phyloP scores from a whole-genome alignment of 2,888 invertebrate genomes.

The Epirrita christyi region DNA sequence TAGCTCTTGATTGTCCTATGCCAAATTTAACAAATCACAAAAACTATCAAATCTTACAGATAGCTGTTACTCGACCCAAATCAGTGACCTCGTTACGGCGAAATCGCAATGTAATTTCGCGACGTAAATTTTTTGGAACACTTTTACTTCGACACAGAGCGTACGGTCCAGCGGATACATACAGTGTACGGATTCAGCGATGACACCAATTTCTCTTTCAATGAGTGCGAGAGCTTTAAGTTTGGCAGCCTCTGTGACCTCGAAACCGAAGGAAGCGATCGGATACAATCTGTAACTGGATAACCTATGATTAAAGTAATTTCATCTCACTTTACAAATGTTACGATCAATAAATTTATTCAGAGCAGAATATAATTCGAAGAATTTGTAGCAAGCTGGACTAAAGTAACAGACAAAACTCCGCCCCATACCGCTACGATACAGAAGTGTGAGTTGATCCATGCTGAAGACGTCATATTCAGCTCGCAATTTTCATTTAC shows the following conservation, averaged over 20 bases:
- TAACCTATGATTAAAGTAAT: constrained; percentile 26
- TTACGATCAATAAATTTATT: constrained; percentile 8
- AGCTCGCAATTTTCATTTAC: constrained; percentile 32
- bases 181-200: constrained; percentile 65
- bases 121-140: constrained; percentile 81
- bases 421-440: constrained; percentile 2
- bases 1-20: constrained; percentile 58
- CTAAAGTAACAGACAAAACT: constrained; percentile 3
- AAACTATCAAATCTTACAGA: constrained; percentile 69
- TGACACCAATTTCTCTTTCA: constrained; percentile 84
- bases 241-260: constrained; percentile 44
- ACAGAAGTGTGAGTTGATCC: constrained; percentile 21
- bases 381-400: constrained; percentile 6
- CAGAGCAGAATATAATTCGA: constrained; percentile 7
- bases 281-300: constrained; percentile 29
- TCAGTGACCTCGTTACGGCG: constrained; percentile 77
- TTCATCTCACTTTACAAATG: constrained; percentile 4
- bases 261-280: constrained; percentile 45
- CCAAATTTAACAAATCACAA: constrained; percentile 61
- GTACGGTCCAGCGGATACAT: constrained; percentile 60
- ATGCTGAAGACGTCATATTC: constrained; percentile 15
- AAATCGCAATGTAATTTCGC: constrained; percentile 84
- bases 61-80: constrained; percentile 82
- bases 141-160: constrained; percentile 79
- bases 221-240: constrained; percentile 59